Evolutionary conservation across 2,888 invertebrate species (phyloP).

Genomic region (Mechanitis messenoides): DNA sequence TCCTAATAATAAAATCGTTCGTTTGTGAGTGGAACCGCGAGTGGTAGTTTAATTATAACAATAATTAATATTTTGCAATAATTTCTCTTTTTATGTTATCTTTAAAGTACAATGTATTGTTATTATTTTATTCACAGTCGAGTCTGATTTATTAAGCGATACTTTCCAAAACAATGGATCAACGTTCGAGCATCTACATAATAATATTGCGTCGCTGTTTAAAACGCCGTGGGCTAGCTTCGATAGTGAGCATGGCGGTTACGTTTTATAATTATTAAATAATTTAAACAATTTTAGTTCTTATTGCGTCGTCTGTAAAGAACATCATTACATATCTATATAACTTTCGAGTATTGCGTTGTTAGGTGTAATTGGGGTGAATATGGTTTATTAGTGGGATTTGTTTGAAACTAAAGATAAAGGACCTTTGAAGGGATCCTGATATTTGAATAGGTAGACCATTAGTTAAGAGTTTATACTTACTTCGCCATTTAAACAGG

Average conservation of each 20-base stretch:
- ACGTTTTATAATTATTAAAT: constrained; percentile 19
- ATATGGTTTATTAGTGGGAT: constrained; percentile 52
- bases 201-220: constrained; percentile 21
- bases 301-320: background rate
- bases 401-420: constrained; percentile 52
- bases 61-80: no score
- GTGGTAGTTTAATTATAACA: no score
- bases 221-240: constrained; percentile 22
- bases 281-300: constrained; percentile 8
- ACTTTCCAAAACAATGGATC: constrained; percentile 20
- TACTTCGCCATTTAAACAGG: constrained; percentile 26
- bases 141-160: no score
- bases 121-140: no score
- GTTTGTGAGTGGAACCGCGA: no score
- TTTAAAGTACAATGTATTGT: background rate
- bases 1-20: no score
- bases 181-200: constrained; percentile 17
- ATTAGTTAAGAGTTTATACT: constrained; percentile 44
- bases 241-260: constrained; percentile 17
- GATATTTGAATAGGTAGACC: constrained; percentile 43
- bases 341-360: constrained; percentile 8
- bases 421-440: constrained; percentile 47
- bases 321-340: background rate
- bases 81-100: background rate
- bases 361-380: constrained; percentile 48